A percentile compares a stretch with the other conserved stretches of the same genome.
These are phyloP conservation scores for Sebastes steindachneri DNA, from an alignment of 2,797 vertebrate species.

Conservation along the genomic window DNA sequence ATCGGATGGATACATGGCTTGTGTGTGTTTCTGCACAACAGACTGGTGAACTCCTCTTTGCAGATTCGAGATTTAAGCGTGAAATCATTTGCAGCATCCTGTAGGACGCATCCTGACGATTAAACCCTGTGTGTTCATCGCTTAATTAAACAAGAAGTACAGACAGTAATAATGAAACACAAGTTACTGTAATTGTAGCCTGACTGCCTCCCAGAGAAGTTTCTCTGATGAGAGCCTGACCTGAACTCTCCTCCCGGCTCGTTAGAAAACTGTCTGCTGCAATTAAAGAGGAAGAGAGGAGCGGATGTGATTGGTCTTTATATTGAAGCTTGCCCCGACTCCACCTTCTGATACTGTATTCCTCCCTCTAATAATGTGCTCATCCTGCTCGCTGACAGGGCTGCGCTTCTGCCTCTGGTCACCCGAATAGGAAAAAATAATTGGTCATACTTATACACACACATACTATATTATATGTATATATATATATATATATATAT, in stretches of 20 bases:
- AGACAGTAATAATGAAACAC: constrained; percentile 40
- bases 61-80: neutral
- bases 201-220: constrained; percentile 9
- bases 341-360: constrained; percentile 32
- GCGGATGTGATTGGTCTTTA: constrained; percentile 26
- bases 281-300: constrained; percentile 41
- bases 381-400: neutral
- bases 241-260: constrained; percentile 41
- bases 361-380: constrained; percentile 27
- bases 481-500: neutral
- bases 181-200: constrained; percentile 44
- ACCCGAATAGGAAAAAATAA: constrained; percentile 13
- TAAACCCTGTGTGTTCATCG: neutral
- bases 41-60: neutral
- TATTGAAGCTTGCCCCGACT: neutral
- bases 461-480: neutral
- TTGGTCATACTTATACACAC: constrained; percentile 12
- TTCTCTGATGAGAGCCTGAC: constrained; percentile 39
- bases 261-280: constrained; percentile 56
- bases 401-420: neutral
- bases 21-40: neutral
- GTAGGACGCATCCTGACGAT: neutral
- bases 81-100: neutral
- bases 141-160: constrained; percentile 41
- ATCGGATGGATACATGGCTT: neutral